Conservation (phyloP, 2,797 vertebrate species). For the Ispidina lecontei region DNA sequence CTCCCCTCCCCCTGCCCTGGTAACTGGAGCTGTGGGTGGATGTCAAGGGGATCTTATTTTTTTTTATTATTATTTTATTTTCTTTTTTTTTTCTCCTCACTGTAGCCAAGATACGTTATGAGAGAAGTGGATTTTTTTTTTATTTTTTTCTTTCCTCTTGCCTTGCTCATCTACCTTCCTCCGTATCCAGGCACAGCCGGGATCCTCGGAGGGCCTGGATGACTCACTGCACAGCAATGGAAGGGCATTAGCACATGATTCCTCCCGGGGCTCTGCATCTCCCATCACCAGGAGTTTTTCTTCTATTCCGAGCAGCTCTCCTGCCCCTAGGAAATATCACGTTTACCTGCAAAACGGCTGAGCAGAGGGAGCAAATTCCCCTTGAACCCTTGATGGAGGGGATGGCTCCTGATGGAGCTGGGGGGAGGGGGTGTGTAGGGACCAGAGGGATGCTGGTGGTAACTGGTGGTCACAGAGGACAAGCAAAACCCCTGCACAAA, state of each 20-base stretch:
- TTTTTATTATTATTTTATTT: no score
- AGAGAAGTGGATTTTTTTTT: background rate
- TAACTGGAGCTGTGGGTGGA: background rate
- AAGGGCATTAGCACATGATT: background rate
- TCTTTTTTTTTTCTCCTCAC: background rate
- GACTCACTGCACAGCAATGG: constrained; percentile 4
- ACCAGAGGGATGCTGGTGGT: background rate
- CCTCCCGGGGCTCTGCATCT: background rate
- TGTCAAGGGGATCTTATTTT: background rate
- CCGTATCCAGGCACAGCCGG: background rate
- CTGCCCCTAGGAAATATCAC: background rate
- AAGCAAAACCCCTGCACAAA: accelerated
- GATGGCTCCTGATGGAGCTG: background rate
- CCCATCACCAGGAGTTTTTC: background rate
- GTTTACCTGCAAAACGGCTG: background rate
- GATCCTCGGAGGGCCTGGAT: constrained; percentile 18
- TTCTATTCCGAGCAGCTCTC: background rate
- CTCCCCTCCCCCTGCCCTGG: background rate
- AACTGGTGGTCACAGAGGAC: background rate
- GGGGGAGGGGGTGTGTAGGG: background rate
- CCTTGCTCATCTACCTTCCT: background rate
- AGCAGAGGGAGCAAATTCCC: background rate
- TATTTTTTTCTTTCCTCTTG: background rate
- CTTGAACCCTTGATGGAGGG: background rate
- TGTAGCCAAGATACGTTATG: background rate